Evolutionary conservation across 2,888 invertebrate genomes (phyloP), one percentile per base, ranked within the genome.

Genomic region (Lamproptera curius): DNA sequence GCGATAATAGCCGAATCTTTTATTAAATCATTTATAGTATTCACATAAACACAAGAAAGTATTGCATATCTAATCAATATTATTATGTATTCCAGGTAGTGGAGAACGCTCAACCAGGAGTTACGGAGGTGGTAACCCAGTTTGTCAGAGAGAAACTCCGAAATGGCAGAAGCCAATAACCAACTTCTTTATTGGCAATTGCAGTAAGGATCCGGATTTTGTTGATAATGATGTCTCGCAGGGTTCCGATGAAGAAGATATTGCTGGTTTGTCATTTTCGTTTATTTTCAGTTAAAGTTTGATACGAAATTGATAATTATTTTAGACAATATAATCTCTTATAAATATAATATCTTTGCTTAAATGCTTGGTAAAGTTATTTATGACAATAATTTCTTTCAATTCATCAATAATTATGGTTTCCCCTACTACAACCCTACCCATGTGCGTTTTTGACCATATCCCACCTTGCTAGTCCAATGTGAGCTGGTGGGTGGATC

Each of bases 141-240:
- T 89, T 14, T 88, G 86, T 61, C 89, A 79, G 0, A 65, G 90
- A 1, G 89, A 90, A 47, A 90, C 89, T 0, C 90, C 90, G 0
- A 75, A 73, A 11, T 90, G 90, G 90, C 90, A 90, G 65, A 80
- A 77, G 31, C 86, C 89, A 0, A 90, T 90, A 50, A 90, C 89
- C 1, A 79, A 62, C 26, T 90, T 90, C 67, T 88, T 89, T 47
- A 62, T 72, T 16, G 76, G 70, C 16, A 63, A 67, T 0, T 54
- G 49, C 0, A 40, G n/a, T 16, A 55, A 59, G 0, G 52, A 50
- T 1, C 54, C 51, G 0, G 52, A 56, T 0, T 16, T 5, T 35
- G 35, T 16, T n/a, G 28, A 1, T 8, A 38, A 38, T 23, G 23
- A 38, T 13, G n/a, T n/a, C 8, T 1, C 11, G n/a, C 1, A 13